Base-by-base conservation (phyloP, 2,797 vertebrate species). In the Rhinophrynus dorsalis region DNA sequence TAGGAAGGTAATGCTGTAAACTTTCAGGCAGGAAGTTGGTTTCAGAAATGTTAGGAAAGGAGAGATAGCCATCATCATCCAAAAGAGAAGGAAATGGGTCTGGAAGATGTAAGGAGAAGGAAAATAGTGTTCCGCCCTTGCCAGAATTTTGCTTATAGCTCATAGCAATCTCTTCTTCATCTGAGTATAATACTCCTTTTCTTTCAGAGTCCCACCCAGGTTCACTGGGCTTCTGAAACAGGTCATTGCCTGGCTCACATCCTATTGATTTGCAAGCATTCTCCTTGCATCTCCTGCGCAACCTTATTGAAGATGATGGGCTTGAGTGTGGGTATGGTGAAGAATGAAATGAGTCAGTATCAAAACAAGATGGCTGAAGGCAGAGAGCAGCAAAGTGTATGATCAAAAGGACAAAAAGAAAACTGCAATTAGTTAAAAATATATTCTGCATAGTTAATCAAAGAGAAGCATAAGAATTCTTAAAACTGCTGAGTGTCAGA, bases 31-130 rank as follows among this genome's bases (percentile, higher is more conserved):
- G 89, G 79, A 99, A 90, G 82, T 82, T 91, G 87, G 93, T 90
- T 86, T 98, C 94, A 0, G 96, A 91, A 74, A 98, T 85, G 81
- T 90, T 95, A 63, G 97, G 97, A 78, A 99, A 97, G 0, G 92
- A 93, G 80, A 99, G 87, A 87, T 99, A 99, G 77, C 97, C 96
- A 7, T 99, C 96, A 0, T 98, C 95, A 65, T 99, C 97, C 80
- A 99, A 84, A 74, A 97, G 84, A 75, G 95, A 89, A 54, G 95
- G 93, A 74, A 98, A 84, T 40, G 87, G 86, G 80, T 94, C 94
- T 3, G 97, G 97, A 75, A 99, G 94, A 88, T 99, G 97, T 82
- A 99, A 92, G 85, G 96, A 99, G 94, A 99, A 97, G 83, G 96
- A 98, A 83, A 98, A 98, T 69, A 98, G 88, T 0, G 94, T 97